A percentile compares a stretch with the other conserved stretches of the same genome.
Evolutionary conservation across 2,888 invertebrate genomes (phyloP).

Genomic region (Oligia fasciuncula): DNA sequence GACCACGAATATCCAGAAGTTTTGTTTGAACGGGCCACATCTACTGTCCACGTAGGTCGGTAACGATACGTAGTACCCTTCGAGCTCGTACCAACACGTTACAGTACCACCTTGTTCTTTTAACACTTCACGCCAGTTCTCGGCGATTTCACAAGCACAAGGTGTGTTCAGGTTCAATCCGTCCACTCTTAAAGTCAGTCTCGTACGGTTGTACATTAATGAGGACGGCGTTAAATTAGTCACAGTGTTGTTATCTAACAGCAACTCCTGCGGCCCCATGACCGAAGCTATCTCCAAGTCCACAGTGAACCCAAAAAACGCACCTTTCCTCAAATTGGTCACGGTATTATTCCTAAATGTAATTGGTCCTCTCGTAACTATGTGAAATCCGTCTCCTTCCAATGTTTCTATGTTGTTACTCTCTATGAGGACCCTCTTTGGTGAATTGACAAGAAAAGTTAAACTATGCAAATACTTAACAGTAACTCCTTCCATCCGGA

Average conservation of each 20-base stretch:
- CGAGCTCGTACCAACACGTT: constrained; percentile 84
- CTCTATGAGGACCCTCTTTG: constrained; percentile 91
- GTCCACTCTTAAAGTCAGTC: constrained; percentile 89
- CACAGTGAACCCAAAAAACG: constrained; percentile 91
- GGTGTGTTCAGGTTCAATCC: constrained; percentile 90
- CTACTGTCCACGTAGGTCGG: constrained; percentile 83
- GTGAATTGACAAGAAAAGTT: constrained; percentile 92
- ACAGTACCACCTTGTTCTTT: constrained; percentile 81
- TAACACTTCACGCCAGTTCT: constrained; percentile 80
- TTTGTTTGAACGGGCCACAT: constrained; percentile 85
- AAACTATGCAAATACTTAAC: constrained; percentile 92
- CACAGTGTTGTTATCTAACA: constrained; percentile 92
- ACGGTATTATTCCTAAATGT: constrained; percentile 92
- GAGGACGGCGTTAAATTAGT: constrained; percentile 89
- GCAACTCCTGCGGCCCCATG: constrained; percentile 86
- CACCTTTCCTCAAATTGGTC: constrained; percentile 89
- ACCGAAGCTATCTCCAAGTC: constrained; percentile 85
- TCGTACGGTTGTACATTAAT: constrained; percentile 89
- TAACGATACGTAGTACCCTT: constrained; percentile 80
- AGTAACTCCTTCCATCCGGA: constrained; percentile 91
- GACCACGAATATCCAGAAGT: constrained; percentile 86
- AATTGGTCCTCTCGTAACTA: constrained; percentile 91
- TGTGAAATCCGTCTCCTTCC: constrained; percentile 92
- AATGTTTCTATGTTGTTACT: constrained; percentile 90
- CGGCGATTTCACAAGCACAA: constrained; percentile 90